phyloP scores from a whole-genome alignment of 2,113 vertebrate species.

The Engraulis encrasicolus region DNA sequence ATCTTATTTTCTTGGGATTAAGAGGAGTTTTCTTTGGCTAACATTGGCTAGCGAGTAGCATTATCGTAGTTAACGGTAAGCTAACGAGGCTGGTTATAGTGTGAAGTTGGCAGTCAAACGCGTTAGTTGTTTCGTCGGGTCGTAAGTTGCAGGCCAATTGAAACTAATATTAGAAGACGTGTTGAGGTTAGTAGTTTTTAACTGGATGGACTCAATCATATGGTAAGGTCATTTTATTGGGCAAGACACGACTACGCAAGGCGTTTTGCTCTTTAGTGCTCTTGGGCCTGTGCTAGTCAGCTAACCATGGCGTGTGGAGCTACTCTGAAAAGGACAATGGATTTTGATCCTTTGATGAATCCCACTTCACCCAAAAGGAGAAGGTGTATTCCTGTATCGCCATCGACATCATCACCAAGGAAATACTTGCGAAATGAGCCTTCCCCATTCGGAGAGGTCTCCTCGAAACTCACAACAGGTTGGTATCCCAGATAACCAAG shows the following conservation, averaged over 20 bases:
- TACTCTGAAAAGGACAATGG: slow-evolving; percentile 96
- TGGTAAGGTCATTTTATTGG: neutral
- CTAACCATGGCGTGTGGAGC: slow-evolving; percentile 93
- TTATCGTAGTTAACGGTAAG: neutral
- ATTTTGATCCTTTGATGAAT: slow-evolving; percentile 94
- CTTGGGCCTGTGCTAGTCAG: slow-evolving; percentile 3
- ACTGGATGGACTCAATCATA: neutral
- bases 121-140: neutral
- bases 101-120: slow-evolving; percentile 9
- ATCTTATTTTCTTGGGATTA: slow-evolving; percentile 11
- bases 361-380: slow-evolving; percentile 90
- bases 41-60: neutral
- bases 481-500: slow-evolving; percentile 30
- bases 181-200: neutral
- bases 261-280: slow-evolving; percentile 15
- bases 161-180: neutral
- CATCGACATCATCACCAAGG: slow-evolving; percentile 85
- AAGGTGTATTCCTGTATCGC: slow-evolving; percentile 86
- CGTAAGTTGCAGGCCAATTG: neutral
- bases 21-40: neutral
- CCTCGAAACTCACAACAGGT: slow-evolving; percentile 93
- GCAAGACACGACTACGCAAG: neutral
- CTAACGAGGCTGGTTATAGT: neutral
- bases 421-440: slow-evolving; percentile 95
- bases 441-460: slow-evolving; percentile 92